These are phyloP conservation scores for Maccullochella peelii DNA, from an alignment of 2,113 vertebrate genomes.

Conservation along the genomic window DNA sequence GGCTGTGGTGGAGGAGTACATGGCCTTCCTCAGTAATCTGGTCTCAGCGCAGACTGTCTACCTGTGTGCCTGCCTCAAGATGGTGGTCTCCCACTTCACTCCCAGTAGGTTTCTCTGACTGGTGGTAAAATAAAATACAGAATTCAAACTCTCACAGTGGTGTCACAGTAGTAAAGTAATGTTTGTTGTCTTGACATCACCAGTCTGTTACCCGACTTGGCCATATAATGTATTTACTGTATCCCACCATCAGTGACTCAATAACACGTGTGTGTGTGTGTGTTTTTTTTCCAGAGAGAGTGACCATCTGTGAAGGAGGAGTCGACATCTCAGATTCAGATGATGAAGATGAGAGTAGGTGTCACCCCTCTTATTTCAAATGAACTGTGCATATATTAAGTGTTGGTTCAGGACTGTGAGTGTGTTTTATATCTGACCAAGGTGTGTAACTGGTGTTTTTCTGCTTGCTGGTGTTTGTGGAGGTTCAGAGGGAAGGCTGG, in stretches of 20 bases:
- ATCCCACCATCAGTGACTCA: background rate
- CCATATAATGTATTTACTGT: background rate
- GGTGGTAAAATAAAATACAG: background rate
- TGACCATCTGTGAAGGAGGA: conserved; percentile 90
- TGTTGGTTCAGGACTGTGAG: background rate
- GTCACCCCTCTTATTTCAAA: background rate
- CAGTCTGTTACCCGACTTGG: background rate
- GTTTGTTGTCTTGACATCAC: background rate
- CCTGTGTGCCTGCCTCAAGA: conserved; percentile 90
- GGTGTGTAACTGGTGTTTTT: background rate
- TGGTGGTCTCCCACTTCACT: conserved; percentile 90
- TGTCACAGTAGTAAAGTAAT: background rate
- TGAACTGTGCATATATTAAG: background rate
- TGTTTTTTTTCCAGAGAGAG: conserved; percentile 84
- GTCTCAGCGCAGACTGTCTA: conserved; percentile 97
- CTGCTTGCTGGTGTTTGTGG: background rate
- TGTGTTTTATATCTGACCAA: background rate
- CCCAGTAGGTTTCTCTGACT: conserved; percentile 84
- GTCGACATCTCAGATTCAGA: conserved; percentile 95
- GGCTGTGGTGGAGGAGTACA: conserved; percentile 93
- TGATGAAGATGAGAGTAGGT: conserved; percentile 95
- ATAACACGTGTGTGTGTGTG: background rate
- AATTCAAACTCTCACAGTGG: background rate
- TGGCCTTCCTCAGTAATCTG: conserved; percentile 93
- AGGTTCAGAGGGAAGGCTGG: background rate